Conservation (phyloP, 2,888 invertebrate species). For the Glaucopsyche alexis region DNA sequence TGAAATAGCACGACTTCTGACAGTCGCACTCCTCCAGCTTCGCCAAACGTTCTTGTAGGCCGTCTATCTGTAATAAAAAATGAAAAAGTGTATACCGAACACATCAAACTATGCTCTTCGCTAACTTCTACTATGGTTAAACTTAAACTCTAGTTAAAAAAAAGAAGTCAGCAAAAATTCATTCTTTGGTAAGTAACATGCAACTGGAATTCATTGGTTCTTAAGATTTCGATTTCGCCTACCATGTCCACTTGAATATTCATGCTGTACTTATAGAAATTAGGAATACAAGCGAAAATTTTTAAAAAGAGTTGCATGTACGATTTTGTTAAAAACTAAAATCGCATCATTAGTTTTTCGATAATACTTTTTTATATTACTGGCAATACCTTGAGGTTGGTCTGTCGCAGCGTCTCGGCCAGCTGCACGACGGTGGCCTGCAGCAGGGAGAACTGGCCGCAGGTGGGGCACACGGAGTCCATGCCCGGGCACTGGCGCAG, state of each 20-base stretch:
- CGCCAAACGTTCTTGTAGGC: slow-evolving; percentile 88
- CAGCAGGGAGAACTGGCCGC: slow-evolving; percentile 92
- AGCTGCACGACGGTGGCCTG: slow-evolving; percentile 91
- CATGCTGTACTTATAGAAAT: too few relatives aligned
- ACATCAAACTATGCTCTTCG: background rate
- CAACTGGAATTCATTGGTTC: too few relatives aligned
- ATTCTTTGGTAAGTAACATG: too few relatives aligned
- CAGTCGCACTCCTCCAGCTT: slow-evolving; percentile 94
- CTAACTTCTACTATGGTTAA: background rate
- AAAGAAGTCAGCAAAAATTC: too few relatives aligned
- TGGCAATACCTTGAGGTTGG: slow-evolving; percentile 92
- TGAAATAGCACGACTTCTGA: slow-evolving; percentile 91
- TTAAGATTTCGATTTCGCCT: too few relatives aligned
- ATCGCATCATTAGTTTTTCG: too few relatives aligned
- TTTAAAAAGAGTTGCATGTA: too few relatives aligned
- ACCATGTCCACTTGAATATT: too few relatives aligned
- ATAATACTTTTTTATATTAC: too few relatives aligned
- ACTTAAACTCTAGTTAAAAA: too few relatives aligned
- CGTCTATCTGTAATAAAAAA: slow-evolving; percentile 83
- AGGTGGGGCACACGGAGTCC: slow-evolving; percentile 93
- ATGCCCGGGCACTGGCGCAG: slow-evolving; percentile 91
- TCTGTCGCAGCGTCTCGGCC: slow-evolving; percentile 88
- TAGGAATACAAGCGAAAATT: too few relatives aligned
- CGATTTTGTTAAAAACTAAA: too few relatives aligned
- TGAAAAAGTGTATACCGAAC: background rate